Percentiles rank a stretch among this genome's conserved stretches.
Evolutionary conservation across 2,888 invertebrate species (phyloP).

Genomic region (Metopia argyrocephala): DNA sequence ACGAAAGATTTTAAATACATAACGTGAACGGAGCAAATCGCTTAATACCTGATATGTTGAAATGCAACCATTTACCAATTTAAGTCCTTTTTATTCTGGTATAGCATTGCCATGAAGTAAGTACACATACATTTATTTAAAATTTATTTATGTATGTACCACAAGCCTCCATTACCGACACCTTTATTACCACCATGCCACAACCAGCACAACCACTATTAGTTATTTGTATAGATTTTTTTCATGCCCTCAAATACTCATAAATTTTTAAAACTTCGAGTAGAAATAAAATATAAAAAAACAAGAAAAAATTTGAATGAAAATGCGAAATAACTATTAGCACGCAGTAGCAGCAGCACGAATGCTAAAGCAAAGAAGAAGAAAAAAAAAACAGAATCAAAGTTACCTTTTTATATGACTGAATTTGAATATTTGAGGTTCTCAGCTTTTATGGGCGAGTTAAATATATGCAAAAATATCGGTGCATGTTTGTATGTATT

Average conservation of each 20-base stretch:
- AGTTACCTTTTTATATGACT: conserved; percentile 21
- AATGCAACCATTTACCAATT: background rate
- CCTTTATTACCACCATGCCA: conserved; percentile 31
- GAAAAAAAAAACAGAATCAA: conserved; percentile 34
- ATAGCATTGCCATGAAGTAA: no score
- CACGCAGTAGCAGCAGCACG: conserved; percentile 5
- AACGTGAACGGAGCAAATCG: background rate
- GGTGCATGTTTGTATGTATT: no score
- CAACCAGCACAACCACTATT: conserved; percentile 40
- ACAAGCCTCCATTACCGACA: conserved; percentile 37
- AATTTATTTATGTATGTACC: conserved; percentile 41
- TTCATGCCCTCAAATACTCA: conserved; percentile 51
- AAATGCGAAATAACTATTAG: conserved; percentile 22
- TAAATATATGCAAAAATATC: no score
- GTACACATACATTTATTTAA: conserved; percentile 33
- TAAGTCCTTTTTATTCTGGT: background rate
- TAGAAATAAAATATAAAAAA: conserved; percentile 28
- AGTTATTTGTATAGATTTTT: conserved; percentile 49
- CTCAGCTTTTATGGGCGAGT: background rate
- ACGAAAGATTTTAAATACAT: background rate
- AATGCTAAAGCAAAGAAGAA: background rate
- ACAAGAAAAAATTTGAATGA: background rate
- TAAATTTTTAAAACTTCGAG: conserved; percentile 58
- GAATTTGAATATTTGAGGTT: background rate
- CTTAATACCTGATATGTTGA: background rate